Evolutionary conservation across 2,888 invertebrate genomes (phyloP).

Genomic region (Stenoptilia bipunctidactyla): DNA sequence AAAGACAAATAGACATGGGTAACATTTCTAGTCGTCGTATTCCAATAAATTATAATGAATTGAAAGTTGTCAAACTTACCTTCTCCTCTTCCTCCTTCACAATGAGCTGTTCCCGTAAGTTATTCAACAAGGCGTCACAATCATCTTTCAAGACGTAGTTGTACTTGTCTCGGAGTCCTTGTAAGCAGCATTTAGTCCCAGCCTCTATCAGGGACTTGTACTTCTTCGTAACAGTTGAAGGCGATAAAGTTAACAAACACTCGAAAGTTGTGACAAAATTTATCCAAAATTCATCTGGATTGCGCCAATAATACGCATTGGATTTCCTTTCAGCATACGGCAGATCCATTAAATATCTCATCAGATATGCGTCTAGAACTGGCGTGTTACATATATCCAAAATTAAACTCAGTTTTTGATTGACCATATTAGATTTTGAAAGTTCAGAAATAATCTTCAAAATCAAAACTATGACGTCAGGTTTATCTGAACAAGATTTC

Average conservation of each 20-base stretch:
- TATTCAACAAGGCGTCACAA: slow-evolving; percentile 22
- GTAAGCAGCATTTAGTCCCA: slow-evolving; percentile 31
- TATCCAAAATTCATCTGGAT: slow-evolving; percentile 41
- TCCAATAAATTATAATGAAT: no score
- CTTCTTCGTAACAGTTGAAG: slow-evolving; percentile 35
- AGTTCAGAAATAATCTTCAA: slow-evolving; percentile 47
- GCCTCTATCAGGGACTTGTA: slow-evolving; percentile 41
- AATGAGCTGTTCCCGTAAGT: slow-evolving; percentile 27
- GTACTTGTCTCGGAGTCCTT: slow-evolving; percentile 28
- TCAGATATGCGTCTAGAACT: slow-evolving; percentile 29
- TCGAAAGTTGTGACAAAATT: slow-evolving; percentile 39
- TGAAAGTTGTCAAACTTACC: slow-evolving; percentile 14
- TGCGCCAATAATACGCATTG: slow-evolving; percentile 39
- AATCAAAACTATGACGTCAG: slow-evolving; percentile 41
- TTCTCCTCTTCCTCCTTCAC: no score
- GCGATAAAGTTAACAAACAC: slow-evolving; percentile 38
- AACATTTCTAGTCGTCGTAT: no score
- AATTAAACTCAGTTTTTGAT: slow-evolving; percentile 35
- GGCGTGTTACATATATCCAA: slow-evolving; percentile 40
- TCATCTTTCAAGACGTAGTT: slow-evolving; percentile 28
- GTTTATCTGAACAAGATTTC: slow-evolving; percentile 26
- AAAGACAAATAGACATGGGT: no score
- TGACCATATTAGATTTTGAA: slow-evolving; percentile 36
- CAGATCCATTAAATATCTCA: slow-evolving; percentile 39
- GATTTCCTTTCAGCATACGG: slow-evolving; percentile 25